Conservation (phyloP, 2,797 vertebrate species). For the Lacerta viridis region DNA sequence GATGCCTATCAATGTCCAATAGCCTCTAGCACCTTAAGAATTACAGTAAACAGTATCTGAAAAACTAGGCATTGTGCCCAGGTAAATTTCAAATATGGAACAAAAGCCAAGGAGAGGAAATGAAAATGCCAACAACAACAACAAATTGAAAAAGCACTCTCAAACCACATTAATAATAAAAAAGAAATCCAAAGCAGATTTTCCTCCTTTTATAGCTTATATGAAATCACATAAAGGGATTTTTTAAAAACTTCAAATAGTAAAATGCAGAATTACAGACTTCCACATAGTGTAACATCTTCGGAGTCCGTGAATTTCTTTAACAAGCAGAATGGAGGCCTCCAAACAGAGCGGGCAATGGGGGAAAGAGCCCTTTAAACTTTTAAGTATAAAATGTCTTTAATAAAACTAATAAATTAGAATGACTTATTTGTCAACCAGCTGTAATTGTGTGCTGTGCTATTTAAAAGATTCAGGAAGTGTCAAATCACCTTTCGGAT, state of each 20-base stretch:
- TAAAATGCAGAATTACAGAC: constrained; percentile 53
- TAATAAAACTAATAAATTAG: background rate
- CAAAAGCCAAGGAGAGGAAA: constrained; percentile 54
- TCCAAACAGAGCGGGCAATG: constrained; percentile 44
- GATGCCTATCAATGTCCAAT: background rate
- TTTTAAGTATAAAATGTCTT: background rate
- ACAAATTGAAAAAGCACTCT: constrained; percentile 43
- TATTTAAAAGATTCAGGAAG: background rate
- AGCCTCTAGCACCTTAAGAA: constrained; percentile 36
- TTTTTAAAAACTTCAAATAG: constrained; percentile 24
- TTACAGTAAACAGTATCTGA: constrained; percentile 32
- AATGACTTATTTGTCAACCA: constrained; percentile 3
- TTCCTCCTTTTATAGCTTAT: constrained; percentile 32
- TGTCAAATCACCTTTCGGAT: constrained; percentile 26
- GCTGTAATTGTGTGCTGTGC: background rate
- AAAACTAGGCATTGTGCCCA: constrained; percentile 25
- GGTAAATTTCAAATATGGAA: constrained; percentile 35
- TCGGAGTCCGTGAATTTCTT: constrained; percentile 19
- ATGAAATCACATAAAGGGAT: constrained; percentile 11
- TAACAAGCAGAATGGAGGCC: background rate
- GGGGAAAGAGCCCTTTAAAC: background rate
- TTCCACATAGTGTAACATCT: constrained; percentile 37
- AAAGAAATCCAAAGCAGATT: constrained; percentile 54
- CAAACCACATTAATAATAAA: constrained; percentile 36
- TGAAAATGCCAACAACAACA: constrained; percentile 36